phyloP scores from a whole-genome alignment of 1,140 invertebrate genomes.

The Chlorops oryzae region DNA sequence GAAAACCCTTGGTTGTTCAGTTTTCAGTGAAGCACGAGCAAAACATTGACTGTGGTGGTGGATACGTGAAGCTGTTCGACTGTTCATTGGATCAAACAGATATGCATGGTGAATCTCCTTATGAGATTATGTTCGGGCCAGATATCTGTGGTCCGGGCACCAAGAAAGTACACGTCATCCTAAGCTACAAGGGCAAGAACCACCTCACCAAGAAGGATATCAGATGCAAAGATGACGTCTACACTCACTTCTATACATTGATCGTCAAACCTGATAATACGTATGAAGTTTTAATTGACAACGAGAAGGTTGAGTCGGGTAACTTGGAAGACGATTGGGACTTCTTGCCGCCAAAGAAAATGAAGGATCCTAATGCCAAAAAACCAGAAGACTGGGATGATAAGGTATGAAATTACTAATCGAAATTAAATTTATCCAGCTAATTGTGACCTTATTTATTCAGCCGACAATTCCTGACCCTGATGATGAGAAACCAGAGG shows the following conservation, averaged over 20 bases:
- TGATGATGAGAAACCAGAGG: conserved; percentile 85
- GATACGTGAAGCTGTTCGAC: conserved; percentile 94
- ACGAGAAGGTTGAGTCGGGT: conserved; percentile 92
- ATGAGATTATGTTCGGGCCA: conserved; percentile 97
- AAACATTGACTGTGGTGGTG: conserved; percentile 99
- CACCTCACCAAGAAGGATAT: conserved; percentile 94
- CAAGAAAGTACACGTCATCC: conserved; percentile 99
- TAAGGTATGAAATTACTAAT: conserved; percentile 30
- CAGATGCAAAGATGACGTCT: conserved; percentile 91
- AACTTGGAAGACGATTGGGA: conserved; percentile 96
- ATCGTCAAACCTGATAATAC: conserved; percentile 95
- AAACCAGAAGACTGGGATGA: conserved; percentile 98
- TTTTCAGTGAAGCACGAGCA: conserved; percentile 99
- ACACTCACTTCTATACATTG: conserved; percentile 97
- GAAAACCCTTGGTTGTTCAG: conserved; percentile 87
- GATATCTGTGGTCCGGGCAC: conserved; percentile 98
- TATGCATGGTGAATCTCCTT: conserved; percentile 94
- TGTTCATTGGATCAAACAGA: conserved; percentile 83
- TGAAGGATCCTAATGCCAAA: conserved; percentile 90
- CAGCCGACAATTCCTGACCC: conserved; percentile 90
- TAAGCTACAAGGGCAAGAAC: conserved; percentile 98
- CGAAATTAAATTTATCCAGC: background rate
- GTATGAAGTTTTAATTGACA: conserved; percentile 97
- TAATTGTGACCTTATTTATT: conserved; percentile 7
- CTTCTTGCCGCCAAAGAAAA: conserved; percentile 91